These are phyloP conservation scores for Lutjanus erythropterus DNA, from an alignment of 2,113 vertebrate genomes.

Conservation along the genomic window DNA sequence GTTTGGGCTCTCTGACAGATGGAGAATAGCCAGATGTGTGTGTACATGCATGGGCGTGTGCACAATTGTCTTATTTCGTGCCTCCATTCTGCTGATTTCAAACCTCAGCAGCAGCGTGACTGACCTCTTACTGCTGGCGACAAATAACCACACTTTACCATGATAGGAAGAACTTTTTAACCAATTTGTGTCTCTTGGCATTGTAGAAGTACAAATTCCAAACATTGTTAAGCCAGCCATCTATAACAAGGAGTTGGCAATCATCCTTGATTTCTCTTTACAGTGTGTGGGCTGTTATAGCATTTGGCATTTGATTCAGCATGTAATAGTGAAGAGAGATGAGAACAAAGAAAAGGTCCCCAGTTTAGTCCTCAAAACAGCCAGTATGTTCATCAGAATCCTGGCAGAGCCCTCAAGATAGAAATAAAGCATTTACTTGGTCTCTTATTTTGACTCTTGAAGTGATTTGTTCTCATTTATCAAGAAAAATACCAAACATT, in stretches of 20 bases:
- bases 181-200: neutral
- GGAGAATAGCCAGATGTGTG: conserved; percentile 62
- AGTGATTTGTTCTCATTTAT: neutral
- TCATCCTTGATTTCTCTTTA: neutral
- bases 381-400: neutral
- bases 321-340: neutral
- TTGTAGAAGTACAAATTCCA: neutral
- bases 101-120: conserved; percentile 36
- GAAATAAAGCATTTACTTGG: neutral
- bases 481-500: neutral
- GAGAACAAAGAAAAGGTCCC: neutral
- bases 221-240: neutral
- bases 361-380: neutral
- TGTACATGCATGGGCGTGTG: neutral
- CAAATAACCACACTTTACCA: conserved; percentile 3
- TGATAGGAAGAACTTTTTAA: neutral
- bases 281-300: neutral
- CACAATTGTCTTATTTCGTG: conserved; percentile 40
- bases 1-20: conserved; percentile 62
- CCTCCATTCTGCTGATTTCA: conserved; percentile 36
- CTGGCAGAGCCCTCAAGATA: neutral
- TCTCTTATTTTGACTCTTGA: neutral
- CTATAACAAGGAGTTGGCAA: neutral
- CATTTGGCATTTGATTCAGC: neutral
- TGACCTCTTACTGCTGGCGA: neutral